phyloP scores from a whole-genome alignment of 1,140 invertebrate species.

The Bombus vancouverensis region DNA sequence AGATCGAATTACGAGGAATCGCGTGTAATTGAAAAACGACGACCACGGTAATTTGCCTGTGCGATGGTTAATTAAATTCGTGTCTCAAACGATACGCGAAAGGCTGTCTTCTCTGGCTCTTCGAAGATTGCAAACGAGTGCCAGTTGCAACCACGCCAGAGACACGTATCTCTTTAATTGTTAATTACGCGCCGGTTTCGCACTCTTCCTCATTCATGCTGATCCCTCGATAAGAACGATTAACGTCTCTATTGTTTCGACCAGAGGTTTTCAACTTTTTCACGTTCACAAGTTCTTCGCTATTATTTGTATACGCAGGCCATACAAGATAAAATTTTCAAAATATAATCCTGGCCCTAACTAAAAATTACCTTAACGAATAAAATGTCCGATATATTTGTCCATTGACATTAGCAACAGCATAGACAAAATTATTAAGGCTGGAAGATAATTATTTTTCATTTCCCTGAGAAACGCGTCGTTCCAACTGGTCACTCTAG shows the following conservation, averaged over 20 bases:
- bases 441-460: too few relatives aligned
- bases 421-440: too few relatives aligned
- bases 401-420: too few relatives aligned
- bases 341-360: too few relatives aligned
- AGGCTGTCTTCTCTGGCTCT: constrained; percentile 11
- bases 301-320: neutral
- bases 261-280: constrained; percentile 15
- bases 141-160: constrained; percentile 37
- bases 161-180: constrained; percentile 58
- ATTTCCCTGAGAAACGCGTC: too few relatives aligned
- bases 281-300: neutral
- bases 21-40: constrained; percentile 11
- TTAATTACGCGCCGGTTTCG: constrained; percentile 51
- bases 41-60: neutral
- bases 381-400: too few relatives aligned
- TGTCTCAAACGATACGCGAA: neutral
- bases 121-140: constrained; percentile 47
- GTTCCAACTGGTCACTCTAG: too few relatives aligned
- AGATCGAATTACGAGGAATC: neutral
- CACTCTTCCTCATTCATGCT: constrained; percentile 30
- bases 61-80: constrained; percentile 34
- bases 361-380: too few relatives aligned
- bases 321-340: too few relatives aligned
- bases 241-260: constrained; percentile 46
- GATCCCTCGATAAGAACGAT: constrained; percentile 53